phyloP scores from a whole-genome alignment of 2,888 invertebrate species.

The Heliconius aoede region DNA sequence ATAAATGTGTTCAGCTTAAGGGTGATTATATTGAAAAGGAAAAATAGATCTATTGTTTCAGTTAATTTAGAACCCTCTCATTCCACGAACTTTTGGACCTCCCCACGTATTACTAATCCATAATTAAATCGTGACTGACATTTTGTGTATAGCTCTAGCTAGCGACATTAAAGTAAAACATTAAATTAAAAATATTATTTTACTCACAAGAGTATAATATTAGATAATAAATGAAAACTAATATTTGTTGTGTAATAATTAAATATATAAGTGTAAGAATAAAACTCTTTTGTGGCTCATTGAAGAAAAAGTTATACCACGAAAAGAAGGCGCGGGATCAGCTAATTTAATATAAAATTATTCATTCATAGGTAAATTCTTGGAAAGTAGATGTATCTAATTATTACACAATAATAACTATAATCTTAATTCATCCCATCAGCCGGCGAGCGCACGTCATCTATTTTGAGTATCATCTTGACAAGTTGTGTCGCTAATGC shows the following conservation, averaged over 20 bases:
- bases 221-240: background rate
- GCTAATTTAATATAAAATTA: no score
- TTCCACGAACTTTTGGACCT: no score
- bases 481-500: slow-evolving; percentile 98
- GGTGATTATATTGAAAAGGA: no score
- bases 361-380: no score
- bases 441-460: slow-evolving; percentile 92
- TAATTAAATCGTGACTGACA: background rate
- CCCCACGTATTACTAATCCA: no score
- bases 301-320: no score
- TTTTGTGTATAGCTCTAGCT: slow-evolving; percentile 11
- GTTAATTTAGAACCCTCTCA: no score
- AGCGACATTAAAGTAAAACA: slow-evolving; percentile 25
- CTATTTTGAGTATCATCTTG: slow-evolving; percentile 99
- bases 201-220: slow-evolving; percentile 23
- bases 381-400: background rate
- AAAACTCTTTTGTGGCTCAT: no score
- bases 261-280: no score
- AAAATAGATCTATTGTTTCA: no score
- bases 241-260: slow-evolving; percentile 15
- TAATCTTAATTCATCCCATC: slow-evolving; percentile 57
- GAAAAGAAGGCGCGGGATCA: no score
- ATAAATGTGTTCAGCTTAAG: no score
- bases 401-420: slow-evolving; percentile 1
- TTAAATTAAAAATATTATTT: slow-evolving; percentile 34